Evolutionary conservation across 2,113 vertebrate genomes (phyloP).

Genomic region (Falcunculus frontatus): DNA sequence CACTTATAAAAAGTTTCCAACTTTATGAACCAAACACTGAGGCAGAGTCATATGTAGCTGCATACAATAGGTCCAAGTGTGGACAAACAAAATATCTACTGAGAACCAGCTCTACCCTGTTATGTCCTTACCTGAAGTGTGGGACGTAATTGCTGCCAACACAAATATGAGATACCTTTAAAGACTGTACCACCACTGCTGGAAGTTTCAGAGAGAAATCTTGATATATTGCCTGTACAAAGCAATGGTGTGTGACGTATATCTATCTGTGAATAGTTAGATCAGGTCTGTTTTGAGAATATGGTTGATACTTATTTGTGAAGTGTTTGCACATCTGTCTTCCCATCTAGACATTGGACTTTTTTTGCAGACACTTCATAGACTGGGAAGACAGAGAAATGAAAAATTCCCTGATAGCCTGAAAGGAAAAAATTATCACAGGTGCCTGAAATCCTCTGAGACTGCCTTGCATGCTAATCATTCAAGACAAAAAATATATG

Average conservation of each 20-base stretch:
- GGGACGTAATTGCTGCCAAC: background rate
- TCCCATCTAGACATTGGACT: background rate
- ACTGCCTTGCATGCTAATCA: background rate
- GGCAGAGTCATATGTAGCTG: background rate
- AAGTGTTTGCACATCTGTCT: background rate
- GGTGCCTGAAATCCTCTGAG: background rate
- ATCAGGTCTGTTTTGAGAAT: background rate
- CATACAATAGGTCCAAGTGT: background rate
- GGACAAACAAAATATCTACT: background rate
- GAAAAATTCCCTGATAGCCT: background rate
- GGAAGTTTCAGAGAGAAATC: background rate
- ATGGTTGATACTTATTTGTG: background rate
- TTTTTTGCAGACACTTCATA: background rate
- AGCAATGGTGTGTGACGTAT: background rate
- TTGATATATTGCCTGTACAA: background rate
- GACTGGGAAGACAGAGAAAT: background rate
- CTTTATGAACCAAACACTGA: background rate
- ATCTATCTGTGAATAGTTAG: background rate
- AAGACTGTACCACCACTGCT: background rate
- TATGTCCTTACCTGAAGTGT: background rate
- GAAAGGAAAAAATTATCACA: background rate
- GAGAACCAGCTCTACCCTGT: background rate
- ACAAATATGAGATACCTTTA: background rate
- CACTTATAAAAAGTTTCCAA: background rate
- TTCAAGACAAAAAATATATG: background rate